Evolutionary conservation across 1,140 invertebrate species (phyloP).

Genomic region (Apis laboriosa): DNA sequence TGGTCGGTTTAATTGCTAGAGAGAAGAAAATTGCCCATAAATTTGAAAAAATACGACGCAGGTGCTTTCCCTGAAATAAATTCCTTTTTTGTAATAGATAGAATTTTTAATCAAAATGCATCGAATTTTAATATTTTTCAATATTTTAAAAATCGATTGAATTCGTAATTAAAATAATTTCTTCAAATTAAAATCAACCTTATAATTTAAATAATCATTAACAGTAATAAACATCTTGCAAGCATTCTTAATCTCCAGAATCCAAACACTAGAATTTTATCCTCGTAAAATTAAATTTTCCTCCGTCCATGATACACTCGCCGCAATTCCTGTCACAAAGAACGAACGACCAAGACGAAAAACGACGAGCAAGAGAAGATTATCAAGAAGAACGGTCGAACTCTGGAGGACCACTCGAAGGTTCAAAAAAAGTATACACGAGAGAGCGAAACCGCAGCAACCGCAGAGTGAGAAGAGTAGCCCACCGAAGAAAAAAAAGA

Average conservation of each 20-base stretch:
- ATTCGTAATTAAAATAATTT: too few relatives aligned
- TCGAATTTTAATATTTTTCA: too few relatives aligned
- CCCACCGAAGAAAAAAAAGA: background rate
- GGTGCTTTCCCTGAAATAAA: background rate
- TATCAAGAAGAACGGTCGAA: background rate
- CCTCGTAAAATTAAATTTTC: background rate
- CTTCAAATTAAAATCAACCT: too few relatives aligned
- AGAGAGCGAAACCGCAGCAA: background rate
- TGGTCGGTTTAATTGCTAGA: slow-evolving; percentile 19
- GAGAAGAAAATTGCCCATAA: slow-evolving; percentile 20
- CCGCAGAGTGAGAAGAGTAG: background rate
- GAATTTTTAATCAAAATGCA: too few relatives aligned
- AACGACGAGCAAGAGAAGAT: background rate
- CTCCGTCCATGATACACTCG: background rate
- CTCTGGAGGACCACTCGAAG: background rate
- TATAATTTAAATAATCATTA: too few relatives aligned
- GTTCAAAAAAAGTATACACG: background rate
- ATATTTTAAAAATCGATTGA: too few relatives aligned
- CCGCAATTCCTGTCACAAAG: background rate
- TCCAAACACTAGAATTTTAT: too few relatives aligned
- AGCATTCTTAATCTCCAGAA: too few relatives aligned
- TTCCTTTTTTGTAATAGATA: too few relatives aligned
- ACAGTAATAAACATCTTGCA: too few relatives aligned
- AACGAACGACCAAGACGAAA: background rate
- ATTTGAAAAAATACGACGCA: background rate